phyloP scores from a whole-genome alignment of 2,113 vertebrate genomes.

The Nannobrachium achirus region DNA sequence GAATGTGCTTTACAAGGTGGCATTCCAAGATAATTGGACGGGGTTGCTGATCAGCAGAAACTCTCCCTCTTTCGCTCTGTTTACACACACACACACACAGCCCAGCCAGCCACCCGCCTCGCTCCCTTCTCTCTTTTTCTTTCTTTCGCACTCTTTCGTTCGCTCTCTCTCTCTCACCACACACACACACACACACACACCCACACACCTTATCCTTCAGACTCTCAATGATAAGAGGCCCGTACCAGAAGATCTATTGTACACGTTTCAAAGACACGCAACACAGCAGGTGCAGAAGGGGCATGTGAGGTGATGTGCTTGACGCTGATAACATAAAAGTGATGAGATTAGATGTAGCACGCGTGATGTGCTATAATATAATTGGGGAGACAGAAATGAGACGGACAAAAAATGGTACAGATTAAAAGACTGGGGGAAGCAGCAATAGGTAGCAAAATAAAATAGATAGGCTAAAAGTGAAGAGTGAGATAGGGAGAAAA shows the following conservation, averaged over 20 bases:
- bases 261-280: constrained; percentile 26
- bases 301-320: constrained; percentile 31
- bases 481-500: constrained; percentile 43
- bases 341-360: constrained; percentile 20
- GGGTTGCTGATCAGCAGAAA: constrained; percentile 56
- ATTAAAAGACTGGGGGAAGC: not conserved
- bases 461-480: not conserved
- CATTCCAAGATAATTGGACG: constrained; percentile 63
- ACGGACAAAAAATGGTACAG: constrained; percentile 15
- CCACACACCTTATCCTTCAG: not conserved
- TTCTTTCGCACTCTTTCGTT: not conserved
- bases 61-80: not conserved
- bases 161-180: not conserved
- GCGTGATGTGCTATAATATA: not conserved
- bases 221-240: not conserved
- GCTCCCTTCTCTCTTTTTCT: constrained; percentile 22
- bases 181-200: not conserved
- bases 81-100: not conserved
- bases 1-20: constrained; percentile 59
- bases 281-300: constrained; percentile 5
- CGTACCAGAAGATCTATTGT: constrained; percentile 1
- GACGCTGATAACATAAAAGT: constrained; percentile 26
- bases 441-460: constrained; percentile 5
- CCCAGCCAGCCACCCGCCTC: too few species aligned
- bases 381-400: constrained; percentile 6